A percentile compares a stretch with the other conserved stretches of the same genome.
These are phyloP conservation scores for Stegostoma tigrinum DNA, from an alignment of 2,113 vertebrate genomes.

Conservation along the genomic window DNA sequence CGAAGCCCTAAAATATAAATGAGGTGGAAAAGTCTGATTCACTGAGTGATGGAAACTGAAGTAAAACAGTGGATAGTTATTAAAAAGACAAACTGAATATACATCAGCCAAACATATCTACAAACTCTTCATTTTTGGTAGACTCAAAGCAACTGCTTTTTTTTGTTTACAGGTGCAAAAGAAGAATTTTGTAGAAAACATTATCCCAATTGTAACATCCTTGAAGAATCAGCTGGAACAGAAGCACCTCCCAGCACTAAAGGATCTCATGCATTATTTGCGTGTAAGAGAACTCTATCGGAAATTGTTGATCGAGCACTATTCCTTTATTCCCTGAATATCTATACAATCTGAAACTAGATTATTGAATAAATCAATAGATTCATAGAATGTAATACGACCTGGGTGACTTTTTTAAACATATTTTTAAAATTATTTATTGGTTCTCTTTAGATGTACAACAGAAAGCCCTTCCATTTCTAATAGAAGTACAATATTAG, in stretches of 20 bases:
- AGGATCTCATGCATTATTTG: conserved; percentile 83
- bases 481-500: background rate
- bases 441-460: background rate
- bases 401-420: background rate
- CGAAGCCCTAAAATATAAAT: background rate
- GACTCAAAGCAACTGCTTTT: background rate
- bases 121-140: background rate
- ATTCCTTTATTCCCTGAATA: background rate
- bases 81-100: too few species aligned
- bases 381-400: background rate
- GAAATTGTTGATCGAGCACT: background rate
- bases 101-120: background rate
- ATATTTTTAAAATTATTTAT: background rate
- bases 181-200: conserved; percentile 81
- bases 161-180: conserved; percentile 75
- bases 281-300: conserved; percentile 57
- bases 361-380: background rate
- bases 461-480: background rate
- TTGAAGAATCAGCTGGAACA: conserved; percentile 80
- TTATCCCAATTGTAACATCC: conserved; percentile 79
- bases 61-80: background rate
- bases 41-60: background rate
- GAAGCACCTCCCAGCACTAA: conserved; percentile 72
- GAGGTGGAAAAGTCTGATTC: background rate
- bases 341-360: background rate